Base-by-base conservation (phyloP, 2,113 vertebrate species). In the Cnemophilus loriae region DNA sequence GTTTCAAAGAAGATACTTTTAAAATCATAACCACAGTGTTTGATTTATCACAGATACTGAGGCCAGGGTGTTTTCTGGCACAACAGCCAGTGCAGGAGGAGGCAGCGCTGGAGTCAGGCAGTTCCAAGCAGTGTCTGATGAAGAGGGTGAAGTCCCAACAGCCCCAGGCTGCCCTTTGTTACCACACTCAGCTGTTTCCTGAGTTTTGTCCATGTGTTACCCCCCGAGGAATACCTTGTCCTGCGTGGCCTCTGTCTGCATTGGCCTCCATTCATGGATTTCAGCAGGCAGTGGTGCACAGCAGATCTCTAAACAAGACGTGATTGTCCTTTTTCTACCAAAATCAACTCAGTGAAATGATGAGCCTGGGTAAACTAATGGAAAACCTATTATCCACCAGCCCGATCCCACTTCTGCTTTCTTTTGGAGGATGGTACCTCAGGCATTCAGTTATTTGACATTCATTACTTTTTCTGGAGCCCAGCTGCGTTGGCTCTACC, bases 241-340 rank as follows among this genome's bases (percentile, higher is more conserved):
- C 52, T 80, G 15, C 32, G 9, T 0, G 4, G 24, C 2, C 3
- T 41, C 56, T 47, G 47, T 35, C 44, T 50, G 55, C 35, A 1
- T 14, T 41, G 53, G 6, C 46, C n/a, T n/a, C n/a, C 33, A 24
- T 7, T 52, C 49, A 8, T 22, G 61, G 49, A 63, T 85, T 37
- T 39, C 73, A 68, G 67, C 57, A 49, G 82, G 5, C 0, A 28
- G 39, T 0, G 13, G n/a, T n/a, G 57, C 78, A 30, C 1, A 5
- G 22, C 56, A 30, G 32, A 27, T 22, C 49, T 52, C 53, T 39
- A 10, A 26, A 57, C 1, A 2, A 63, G 39, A 16, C 0, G 0
- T 0, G 6, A 49, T 28, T 55, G 41, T 42, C 33, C 44, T n/a
- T 52, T 33, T 37, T 30, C 20, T 47, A 67, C 41, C 64, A 46